Evolutionary conservation across 2,888 invertebrate genomes (phyloP).

Genomic region (Scaptomyza parva): DNA sequence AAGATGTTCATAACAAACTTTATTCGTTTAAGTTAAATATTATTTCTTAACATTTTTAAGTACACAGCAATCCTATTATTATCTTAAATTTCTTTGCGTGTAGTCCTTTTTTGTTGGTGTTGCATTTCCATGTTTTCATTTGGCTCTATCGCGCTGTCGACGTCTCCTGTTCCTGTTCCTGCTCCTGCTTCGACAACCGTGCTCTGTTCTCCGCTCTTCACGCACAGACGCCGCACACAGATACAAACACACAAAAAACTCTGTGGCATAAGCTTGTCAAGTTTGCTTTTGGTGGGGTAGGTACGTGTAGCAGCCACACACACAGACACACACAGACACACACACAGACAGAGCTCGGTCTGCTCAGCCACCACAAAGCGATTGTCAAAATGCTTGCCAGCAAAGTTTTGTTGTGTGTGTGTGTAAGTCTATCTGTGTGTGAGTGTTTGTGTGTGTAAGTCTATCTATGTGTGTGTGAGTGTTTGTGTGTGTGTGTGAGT

Average conservation of each 20-base stretch:
- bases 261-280: slow-evolving; percentile 70
- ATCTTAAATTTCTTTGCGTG: slow-evolving; percentile 48
- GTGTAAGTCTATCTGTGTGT: no score
- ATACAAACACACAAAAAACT: slow-evolving; percentile 15
- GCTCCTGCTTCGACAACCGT: slow-evolving; percentile 19
- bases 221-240: slow-evolving; percentile 46
- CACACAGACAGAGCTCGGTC: slow-evolving; percentile 37
- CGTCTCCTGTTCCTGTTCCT: slow-evolving; percentile 27
- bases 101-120: slow-evolving; percentile 38
- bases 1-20: no score
- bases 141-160: slow-evolving; percentile 38
- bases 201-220: slow-evolving; percentile 24
- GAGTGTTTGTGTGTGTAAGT: no score
- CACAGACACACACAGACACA: slow-evolving; percentile 38
- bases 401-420: background rate
- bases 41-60: no score
- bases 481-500: slow-evolving; percentile 12
- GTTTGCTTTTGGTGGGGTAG: slow-evolving; percentile 84
- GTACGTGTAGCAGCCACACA: slow-evolving; percentile 57
- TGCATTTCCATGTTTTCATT: slow-evolving; percentile 71
- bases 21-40: no score
- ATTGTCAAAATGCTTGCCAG: slow-evolving; percentile 32
- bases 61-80: no score
- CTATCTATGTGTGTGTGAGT: slow-evolving; percentile 4
- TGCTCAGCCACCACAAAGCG: slow-evolving; percentile 58